These are phyloP conservation scores for Zelleria hepariella DNA, from an alignment of 2,888 invertebrate genomes.

Conservation along the genomic window DNA sequence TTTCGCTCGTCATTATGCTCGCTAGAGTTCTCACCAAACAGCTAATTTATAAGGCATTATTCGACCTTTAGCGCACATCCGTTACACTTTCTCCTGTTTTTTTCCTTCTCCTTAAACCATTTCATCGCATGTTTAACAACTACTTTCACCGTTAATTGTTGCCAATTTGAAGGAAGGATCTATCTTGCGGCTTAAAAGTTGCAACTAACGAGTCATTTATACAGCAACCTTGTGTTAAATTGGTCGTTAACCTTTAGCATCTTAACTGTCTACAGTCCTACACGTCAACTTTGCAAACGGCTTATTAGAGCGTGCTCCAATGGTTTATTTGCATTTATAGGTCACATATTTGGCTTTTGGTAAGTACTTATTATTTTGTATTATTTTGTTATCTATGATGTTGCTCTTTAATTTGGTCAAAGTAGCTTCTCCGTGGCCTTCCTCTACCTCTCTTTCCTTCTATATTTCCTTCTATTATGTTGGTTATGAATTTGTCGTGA, in stretches of 20 bases:
- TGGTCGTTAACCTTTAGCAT: background rate
- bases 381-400: too few relatives aligned
- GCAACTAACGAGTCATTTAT: background rate
- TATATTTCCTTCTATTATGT: too few relatives aligned
- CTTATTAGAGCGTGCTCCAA: too few relatives aligned
- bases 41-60: constrained; percentile 8
- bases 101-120: background rate
- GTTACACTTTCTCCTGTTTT: constrained; percentile 7
- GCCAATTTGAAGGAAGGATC: background rate
- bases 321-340: too few relatives aligned
- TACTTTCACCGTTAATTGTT: constrained; percentile 6
- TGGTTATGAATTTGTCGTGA: too few relatives aligned
- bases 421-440: too few relatives aligned
- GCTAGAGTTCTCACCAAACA: background rate
- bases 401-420: too few relatives aligned
- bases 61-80: constrained; percentile 8
- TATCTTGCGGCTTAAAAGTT: background rate
- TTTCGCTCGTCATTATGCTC: background rate
- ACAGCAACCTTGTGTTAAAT: background rate
- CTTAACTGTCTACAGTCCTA: background rate
- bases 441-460: too few relatives aligned
- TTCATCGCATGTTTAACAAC: background rate
- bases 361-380: too few relatives aligned
- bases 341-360: too few relatives aligned
- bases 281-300: background rate